Percentiles rank a stretch among this genome's conserved stretches.
phyloP scores from a whole-genome alignment of 2,113 vertebrate species.

The Scophthalmus maximus region DNA sequence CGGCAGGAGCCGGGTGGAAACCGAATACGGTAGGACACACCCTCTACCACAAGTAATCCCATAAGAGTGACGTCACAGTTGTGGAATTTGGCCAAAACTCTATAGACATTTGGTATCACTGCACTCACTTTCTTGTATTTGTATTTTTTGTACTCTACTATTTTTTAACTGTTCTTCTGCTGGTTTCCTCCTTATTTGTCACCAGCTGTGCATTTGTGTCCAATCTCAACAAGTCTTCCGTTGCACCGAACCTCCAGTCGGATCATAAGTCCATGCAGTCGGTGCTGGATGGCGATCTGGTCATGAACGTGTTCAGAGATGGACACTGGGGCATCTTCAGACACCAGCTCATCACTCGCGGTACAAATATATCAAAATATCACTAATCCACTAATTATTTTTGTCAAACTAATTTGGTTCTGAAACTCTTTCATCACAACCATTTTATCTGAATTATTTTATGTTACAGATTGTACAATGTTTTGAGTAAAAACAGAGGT shows the following conservation, averaged over 20 bases:
- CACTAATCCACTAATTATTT: not conserved
- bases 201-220: slow-evolving; percentile 91
- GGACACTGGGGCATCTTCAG: slow-evolving; percentile 93
- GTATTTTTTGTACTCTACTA: not conserved
- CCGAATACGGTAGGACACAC: slow-evolving; percentile 86
- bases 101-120: not conserved
- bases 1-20: slow-evolving; percentile 90
- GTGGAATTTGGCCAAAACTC: too few species aligned
- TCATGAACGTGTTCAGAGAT: slow-evolving; percentile 92
- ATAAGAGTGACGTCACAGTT: not conserved
- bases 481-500: not conserved
- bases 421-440: not conserved
- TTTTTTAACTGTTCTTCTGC: not conserved
- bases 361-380: slow-evolving; percentile 69
- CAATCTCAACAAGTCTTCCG: slow-evolving; percentile 82
- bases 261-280: slow-evolving; percentile 80
- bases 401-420: not conserved
- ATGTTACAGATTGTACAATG: too few species aligned
- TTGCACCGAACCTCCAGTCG: slow-evolving; percentile 67
- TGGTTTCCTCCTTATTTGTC: not conserved
- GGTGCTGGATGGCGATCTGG: slow-evolving; percentile 84
- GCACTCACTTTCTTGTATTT: not conserved
- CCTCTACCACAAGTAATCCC: not conserved
- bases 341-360: slow-evolving; percentile 85
- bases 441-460: too few species aligned